Conservation (phyloP, 2,113 vertebrate genomes). For the Tiliqua scincoides region DNA sequence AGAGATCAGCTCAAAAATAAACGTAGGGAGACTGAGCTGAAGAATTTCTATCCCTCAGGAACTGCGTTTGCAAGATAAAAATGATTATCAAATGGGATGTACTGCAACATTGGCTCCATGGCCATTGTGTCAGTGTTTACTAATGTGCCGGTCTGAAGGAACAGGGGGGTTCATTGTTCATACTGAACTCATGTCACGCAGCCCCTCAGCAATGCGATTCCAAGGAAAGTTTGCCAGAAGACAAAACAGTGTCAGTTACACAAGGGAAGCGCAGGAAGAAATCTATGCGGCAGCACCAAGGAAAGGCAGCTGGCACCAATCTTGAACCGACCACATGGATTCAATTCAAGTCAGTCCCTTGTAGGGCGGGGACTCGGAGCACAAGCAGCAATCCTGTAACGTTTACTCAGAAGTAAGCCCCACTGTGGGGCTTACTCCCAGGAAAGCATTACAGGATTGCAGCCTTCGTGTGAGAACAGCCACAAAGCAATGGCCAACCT, state of each 20-base stretch:
- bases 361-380: not conserved
- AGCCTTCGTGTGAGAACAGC: not conserved
- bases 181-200: slow-evolving; percentile 42
- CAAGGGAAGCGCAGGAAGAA: slow-evolving; percentile 55
- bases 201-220: not conserved
- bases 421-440: no score
- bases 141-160: slow-evolving; percentile 30
- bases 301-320: not conserved
- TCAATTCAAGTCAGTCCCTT: not conserved
- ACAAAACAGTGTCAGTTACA: slow-evolving; percentile 61
- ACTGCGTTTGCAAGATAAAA: not conserved
- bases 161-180: slow-evolving; percentile 67
- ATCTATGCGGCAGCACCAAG: slow-evolving; percentile 21
- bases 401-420: no score
- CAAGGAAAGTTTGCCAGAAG: slow-evolving; percentile 66
- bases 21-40: slow-evolving; percentile 18
- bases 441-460: no score
- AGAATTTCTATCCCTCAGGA: slow-evolving; percentile 26
- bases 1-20: slow-evolving; percentile 13
- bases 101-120: not conserved
- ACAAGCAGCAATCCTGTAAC: not conserved
- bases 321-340: not conserved
- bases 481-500: not conserved
- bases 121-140: slow-evolving; percentile 42
- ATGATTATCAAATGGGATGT: not conserved